Conservation (phyloP, 2,113 vertebrate genomes). For the Daphoenositta chrysoptera region DNA sequence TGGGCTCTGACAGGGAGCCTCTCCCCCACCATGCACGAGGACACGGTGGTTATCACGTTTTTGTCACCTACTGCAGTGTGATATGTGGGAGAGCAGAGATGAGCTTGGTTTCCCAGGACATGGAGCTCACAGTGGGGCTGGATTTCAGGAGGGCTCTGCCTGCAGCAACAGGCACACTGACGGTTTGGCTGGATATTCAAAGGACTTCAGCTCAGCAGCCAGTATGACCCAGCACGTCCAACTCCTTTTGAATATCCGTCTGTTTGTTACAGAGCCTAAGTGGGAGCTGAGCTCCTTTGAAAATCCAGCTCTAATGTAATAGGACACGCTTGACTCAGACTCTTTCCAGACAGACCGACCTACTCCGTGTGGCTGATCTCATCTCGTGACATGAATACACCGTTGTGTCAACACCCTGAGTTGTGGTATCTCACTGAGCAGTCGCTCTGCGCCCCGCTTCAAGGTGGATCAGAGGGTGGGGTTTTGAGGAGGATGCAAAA, state of each 20-base stretch:
- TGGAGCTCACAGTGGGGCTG: not conserved
- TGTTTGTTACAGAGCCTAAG: not conserved
- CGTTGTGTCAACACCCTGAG: not conserved
- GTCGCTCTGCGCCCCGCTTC: accelerated
- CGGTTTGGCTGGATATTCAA: constrained; percentile 19
- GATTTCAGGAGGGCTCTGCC: constrained; percentile 3
- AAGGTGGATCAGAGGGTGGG: not conserved
- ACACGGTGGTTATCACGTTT: not conserved
- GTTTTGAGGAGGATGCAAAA: not conserved
- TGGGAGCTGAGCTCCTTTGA: constrained; percentile 8
- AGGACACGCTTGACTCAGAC: constrained; percentile 38
- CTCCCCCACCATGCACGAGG: not conserved
- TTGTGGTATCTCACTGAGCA: not conserved
- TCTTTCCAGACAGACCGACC: constrained; percentile 24
- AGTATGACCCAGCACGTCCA: not conserved
- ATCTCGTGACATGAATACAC: constrained; percentile 33
- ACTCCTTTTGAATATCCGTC: not conserved
- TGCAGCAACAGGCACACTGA: not conserved
- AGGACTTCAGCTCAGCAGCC: constrained; percentile 18
- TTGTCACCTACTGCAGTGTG: not conserved
- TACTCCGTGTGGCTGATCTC: constrained; percentile 11
- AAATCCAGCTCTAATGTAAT: constrained; percentile 40
- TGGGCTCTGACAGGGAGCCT: not conserved
- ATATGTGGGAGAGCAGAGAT: not conserved
- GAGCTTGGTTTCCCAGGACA: not conserved